Base-by-base conservation (phyloP, 2,797 vertebrate genomes). In the Falco biarmicus region DNA sequence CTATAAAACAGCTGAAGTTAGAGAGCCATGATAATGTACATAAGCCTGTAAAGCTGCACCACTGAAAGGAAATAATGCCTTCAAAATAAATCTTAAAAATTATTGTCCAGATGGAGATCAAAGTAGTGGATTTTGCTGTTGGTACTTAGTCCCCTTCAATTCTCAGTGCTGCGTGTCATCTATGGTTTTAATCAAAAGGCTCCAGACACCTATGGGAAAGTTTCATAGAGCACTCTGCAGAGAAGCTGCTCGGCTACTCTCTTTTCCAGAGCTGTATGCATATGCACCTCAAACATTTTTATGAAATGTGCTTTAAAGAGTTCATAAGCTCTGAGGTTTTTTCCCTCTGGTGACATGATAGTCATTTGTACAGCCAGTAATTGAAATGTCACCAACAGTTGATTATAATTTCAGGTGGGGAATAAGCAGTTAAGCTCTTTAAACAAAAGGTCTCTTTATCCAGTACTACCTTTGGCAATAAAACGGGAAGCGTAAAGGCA, bases 371-470 rank as follows among this genome's bases (percentile, higher is more conserved):
- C 32, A 84, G 73, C 51, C 48, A 76, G 39, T 84, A 86, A 92
- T 73, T 91, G 73, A 96, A 92, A 90, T 90, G 63, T 88, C 82
- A 92, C 92, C 70, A 81, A 57, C 54, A 89, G 54, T 50, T 1
- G 0, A 39, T 93, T 89, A 63, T 69, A 61, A 73, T 89, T 92
- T 93, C 77, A 85, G 87, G 51, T 61, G 15, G 71, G 16, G 63
- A 93, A 79, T 69, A 93, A 89, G 73, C 84, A 95, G 73, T 93
- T 95, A 81, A 95, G 28, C 48, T 95, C 51, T 93, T 92, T 45
- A 95, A 96, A 95, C 90, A 92, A 94, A 87, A 85, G 16, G n/a
- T 61, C 5, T 53, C 56, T 93, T 95, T 95, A 79, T 96, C 90
- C 80, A 84, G 73, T 94, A 39, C 57, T 86, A 82, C 60, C 76